Percentiles rank a stretch among this genome's conserved stretches.
Conservation (phyloP, 2,113 vertebrate species). For the Cairina moschata region DNA sequence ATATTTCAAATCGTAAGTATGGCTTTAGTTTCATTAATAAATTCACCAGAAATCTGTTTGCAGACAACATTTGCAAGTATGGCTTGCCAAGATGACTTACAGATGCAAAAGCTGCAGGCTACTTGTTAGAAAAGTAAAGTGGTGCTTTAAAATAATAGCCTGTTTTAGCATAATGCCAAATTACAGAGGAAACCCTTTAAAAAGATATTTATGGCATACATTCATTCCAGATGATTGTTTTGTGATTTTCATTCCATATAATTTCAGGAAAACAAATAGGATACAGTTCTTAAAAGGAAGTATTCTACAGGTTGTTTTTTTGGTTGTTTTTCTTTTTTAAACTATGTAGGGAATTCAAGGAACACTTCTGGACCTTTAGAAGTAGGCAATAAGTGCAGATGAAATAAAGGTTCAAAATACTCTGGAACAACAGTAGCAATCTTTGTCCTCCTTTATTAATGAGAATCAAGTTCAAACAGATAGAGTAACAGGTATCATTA, state of each 20-base stretch:
- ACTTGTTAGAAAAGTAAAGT: constrained; percentile 20
- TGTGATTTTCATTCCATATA: not conserved
- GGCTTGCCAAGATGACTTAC: not conserved
- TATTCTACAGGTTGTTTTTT: not conserved
- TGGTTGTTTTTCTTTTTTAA: not conserved
- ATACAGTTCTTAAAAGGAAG: not conserved
- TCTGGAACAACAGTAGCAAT: not conserved
- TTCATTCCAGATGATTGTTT: not conserved
- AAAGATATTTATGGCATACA: not conserved
- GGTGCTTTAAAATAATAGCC: constrained; percentile 41
- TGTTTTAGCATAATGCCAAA: constrained; percentile 20
- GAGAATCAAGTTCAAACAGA: not conserved
- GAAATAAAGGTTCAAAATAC: not conserved
- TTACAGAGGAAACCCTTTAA: not conserved
- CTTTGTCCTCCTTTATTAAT: not conserved
- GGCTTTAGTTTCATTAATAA: not conserved
- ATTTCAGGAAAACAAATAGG: not conserved
- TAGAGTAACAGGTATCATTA: not conserved
- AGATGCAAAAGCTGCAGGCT: constrained; percentile 6
- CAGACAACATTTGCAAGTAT: not conserved
- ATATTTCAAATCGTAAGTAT: not conserved
- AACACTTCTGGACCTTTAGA: not conserved
- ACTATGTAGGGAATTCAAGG: not conserved
- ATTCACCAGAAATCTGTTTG: not conserved
- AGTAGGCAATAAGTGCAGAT: not conserved